phyloP scores from a whole-genome alignment of 2,888 invertebrate genomes.

The Adineta ricciae region DNA sequence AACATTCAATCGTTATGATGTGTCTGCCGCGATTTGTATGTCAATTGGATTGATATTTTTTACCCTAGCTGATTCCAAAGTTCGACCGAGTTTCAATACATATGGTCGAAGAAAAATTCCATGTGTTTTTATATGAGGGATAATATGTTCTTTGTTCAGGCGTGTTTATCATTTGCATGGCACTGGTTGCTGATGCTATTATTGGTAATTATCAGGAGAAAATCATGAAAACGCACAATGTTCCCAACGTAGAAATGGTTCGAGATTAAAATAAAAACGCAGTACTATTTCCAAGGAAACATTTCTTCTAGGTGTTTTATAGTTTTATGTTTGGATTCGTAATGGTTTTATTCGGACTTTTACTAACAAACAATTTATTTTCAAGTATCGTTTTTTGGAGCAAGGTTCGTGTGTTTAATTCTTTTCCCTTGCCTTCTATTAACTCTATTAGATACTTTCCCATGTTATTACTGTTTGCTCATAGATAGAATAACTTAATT shows the following conservation, averaged over 20 bases:
- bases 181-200: conserved; percentile 80
- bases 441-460: too few relatives aligned
- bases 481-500: too few relatives aligned
- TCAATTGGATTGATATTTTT: conserved; percentile 79
- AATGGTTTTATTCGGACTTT: conserved; percentile 26
- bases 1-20: conserved; percentile 70
- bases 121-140: too few relatives aligned
- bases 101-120: conserved; percentile 55
- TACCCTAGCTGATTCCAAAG: conserved; percentile 65
- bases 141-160: conserved; percentile 45
- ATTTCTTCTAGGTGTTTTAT: conserved; percentile 18
- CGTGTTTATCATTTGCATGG: conserved; percentile 58
- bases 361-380: conserved; percentile 28
- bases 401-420: too few relatives aligned
- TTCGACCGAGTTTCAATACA: conserved; percentile 57
- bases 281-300: neutral
- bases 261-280: too few relatives aligned
- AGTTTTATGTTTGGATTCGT: conserved; percentile 34
- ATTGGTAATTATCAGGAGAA: conserved; percentile 96
- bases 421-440: too few relatives aligned
- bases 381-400: conserved; percentile 13
- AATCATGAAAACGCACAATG: conserved; percentile 71
- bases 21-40: conserved; percentile 72
- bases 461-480: too few relatives aligned
- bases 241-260: conserved; percentile 76